phyloP scores from a whole-genome alignment of 2,888 invertebrate species.

The Argyra leucocephala region DNA sequence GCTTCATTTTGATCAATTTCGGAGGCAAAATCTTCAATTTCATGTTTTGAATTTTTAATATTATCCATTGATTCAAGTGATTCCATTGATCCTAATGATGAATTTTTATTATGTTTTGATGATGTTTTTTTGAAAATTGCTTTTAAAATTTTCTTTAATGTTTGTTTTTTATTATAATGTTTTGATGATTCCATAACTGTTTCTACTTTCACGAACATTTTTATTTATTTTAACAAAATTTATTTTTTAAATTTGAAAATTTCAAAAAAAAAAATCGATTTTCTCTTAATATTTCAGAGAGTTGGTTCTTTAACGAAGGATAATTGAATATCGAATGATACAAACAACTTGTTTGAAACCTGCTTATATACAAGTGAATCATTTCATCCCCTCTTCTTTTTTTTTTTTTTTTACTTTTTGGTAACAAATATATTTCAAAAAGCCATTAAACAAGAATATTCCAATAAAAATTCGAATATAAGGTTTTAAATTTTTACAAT shows the following conservation, averaged over 20 bases:
- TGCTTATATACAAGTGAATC: slow-evolving; percentile 6
- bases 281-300: not conserved
- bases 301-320: not conserved
- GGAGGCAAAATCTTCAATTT: not conserved
- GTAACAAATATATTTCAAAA: no score
- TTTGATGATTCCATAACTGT: not conserved
- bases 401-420: not conserved
- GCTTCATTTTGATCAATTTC: slow-evolving; percentile 6
- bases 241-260: not conserved
- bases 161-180: not conserved
- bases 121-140: not conserved
- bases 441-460: no score
- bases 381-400: not conserved
- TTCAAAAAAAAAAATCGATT: not conserved
- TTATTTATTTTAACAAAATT: not conserved
- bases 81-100: not conserved
- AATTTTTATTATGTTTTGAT: not conserved
- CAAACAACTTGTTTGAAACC: not conserved
- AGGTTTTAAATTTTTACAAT: not conserved
- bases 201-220: not conserved
- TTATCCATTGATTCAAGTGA: not conserved
- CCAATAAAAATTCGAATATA: not conserved
- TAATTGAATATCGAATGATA: not conserved
- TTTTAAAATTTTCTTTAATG: not conserved
- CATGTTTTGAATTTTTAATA: not conserved